Evolutionary conservation across 2,113 vertebrate species (phyloP).

Genomic region (Cavia porcellus): DNA sequence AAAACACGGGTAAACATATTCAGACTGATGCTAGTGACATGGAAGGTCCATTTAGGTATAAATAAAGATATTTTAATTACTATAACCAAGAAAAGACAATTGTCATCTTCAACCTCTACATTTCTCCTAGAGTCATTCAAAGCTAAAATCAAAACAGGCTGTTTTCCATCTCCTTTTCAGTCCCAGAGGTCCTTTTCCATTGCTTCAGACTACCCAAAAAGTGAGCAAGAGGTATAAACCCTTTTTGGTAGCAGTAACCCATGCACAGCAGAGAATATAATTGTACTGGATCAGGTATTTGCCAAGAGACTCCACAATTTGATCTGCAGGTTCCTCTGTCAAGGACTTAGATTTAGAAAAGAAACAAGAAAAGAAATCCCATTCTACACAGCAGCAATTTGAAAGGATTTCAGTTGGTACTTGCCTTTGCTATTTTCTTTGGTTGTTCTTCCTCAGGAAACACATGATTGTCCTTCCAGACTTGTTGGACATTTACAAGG

Average conservation of each 20-base stretch:
- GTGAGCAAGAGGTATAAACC: not conserved
- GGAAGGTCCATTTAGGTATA: not conserved
- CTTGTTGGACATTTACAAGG: slow-evolving; percentile 83
- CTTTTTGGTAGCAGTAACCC: not conserved
- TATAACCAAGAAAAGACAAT: slow-evolving; percentile 1
- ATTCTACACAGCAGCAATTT: slow-evolving; percentile 35
- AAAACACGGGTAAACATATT: slow-evolving; percentile 8
- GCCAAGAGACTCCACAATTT: not conserved
- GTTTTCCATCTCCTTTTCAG: slow-evolving; percentile 15
- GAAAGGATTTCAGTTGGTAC: slow-evolving; percentile 81
- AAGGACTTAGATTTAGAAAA: not conserved
- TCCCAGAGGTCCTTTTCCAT: not conserved
- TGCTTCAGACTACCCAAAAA: not conserved
- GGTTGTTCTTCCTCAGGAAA: slow-evolving; percentile 91
- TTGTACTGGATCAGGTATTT: not conserved
- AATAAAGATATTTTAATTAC: slow-evolving; percentile 46
- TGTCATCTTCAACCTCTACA: not conserved
- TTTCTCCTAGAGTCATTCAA: not conserved
- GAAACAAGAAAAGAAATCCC: not conserved
- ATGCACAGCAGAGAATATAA: slow-evolving; percentile 20
- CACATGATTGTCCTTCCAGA: slow-evolving; percentile 84
- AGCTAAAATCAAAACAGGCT: not conserved
- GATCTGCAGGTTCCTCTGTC: not conserved
- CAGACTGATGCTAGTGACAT: not conserved
- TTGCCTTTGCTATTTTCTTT: slow-evolving; percentile 94